Conservation (phyloP, 2,113 vertebrate genomes). For the Bubalus kerabau region DNA sequence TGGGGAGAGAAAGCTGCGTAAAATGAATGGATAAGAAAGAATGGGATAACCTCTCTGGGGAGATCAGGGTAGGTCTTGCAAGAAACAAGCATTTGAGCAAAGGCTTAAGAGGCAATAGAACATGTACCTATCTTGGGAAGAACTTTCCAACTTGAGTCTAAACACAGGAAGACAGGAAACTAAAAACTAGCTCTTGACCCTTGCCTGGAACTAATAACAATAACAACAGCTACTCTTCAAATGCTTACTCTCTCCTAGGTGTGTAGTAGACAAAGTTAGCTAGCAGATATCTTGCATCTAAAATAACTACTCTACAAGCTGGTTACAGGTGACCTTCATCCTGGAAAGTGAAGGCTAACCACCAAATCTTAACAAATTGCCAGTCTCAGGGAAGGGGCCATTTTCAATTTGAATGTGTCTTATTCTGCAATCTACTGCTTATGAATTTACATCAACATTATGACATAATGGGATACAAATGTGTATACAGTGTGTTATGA, state of each 20-base stretch:
- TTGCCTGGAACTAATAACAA: background rate
- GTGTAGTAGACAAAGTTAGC: background rate
- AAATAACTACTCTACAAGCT: background rate
- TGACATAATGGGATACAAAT: background rate
- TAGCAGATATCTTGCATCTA: background rate
- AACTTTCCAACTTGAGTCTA: background rate
- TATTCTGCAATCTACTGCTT: background rate
- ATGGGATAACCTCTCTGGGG: background rate
- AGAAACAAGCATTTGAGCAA: background rate
- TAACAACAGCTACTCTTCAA: background rate
- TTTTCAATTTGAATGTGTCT: background rate
- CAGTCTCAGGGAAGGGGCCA: background rate
- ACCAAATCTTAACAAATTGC: background rate
- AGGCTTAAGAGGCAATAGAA: background rate
- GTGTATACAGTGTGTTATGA: background rate
- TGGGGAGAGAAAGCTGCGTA: background rate
- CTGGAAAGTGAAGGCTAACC: background rate
- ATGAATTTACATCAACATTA: background rate
- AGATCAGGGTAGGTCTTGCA: background rate
- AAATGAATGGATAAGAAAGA: background rate
- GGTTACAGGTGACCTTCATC: background rate
- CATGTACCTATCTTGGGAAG: background rate
- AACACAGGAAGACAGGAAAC: background rate
- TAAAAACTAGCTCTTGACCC: background rate
- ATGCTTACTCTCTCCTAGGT: background rate